Evolutionary conservation across 2,888 invertebrate genomes (phyloP).

Genomic region (Phalangium opilio): DNA sequence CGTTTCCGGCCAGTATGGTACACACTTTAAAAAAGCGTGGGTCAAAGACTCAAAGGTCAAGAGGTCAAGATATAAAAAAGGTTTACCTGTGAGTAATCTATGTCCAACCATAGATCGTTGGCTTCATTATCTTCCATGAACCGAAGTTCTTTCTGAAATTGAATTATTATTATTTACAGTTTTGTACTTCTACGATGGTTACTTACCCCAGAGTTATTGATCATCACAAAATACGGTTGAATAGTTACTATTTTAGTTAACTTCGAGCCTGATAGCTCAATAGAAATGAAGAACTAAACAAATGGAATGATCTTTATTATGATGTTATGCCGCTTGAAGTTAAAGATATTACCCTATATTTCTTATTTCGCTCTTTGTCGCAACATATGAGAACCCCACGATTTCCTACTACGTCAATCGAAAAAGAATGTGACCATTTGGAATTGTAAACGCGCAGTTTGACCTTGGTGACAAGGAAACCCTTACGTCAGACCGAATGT

Average conservation of each 20-base stretch:
- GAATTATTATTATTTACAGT: neutral
- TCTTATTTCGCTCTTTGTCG: slow-evolving; percentile 48
- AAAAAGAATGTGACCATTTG: slow-evolving; percentile 34
- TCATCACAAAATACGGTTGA: slow-evolving; percentile 59
- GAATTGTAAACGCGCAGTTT: slow-evolving; percentile 33
- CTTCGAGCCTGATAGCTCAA: slow-evolving; percentile 51
- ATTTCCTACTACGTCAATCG: slow-evolving; percentile 51
- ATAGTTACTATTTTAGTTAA: slow-evolving; percentile 63
- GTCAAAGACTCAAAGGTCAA: neutral
- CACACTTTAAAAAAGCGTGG: slow-evolving; percentile 29
- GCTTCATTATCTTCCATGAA: slow-evolving; percentile 76
- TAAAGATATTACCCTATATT: slow-evolving; percentile 40
- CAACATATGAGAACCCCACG: slow-evolving; percentile 51
- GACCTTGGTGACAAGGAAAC: slow-evolving; percentile 22
- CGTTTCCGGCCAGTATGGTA: slow-evolving; percentile 67
- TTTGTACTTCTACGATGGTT: too few relatives aligned
- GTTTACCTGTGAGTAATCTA: slow-evolving; percentile 47
- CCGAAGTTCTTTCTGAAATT: slow-evolving; percentile 35
- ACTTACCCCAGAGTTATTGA: slow-evolving; percentile 45
- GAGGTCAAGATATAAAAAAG: neutral
- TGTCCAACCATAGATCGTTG: slow-evolving; percentile 66
- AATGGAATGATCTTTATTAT: neutral
- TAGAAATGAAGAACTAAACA: slow-evolving; percentile 45
- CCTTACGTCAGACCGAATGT: too few relatives aligned
- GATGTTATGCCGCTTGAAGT: neutral